Conservation (phyloP, 2,113 vertebrate genomes). For the Tychaedon coryphoeus region DNA sequence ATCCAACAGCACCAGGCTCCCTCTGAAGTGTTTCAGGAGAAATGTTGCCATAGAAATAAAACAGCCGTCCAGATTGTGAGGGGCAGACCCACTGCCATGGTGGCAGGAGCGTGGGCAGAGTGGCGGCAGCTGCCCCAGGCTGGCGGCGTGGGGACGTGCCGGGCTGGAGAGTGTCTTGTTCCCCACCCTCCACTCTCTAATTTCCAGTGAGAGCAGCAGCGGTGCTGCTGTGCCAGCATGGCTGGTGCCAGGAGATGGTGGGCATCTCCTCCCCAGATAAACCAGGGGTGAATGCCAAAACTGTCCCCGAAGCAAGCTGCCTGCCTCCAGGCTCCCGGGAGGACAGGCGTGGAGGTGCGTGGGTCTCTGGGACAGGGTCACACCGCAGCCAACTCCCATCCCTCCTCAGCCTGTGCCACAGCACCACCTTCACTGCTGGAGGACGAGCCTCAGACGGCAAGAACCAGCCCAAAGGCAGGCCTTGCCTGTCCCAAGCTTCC, state of each 20-base stretch:
- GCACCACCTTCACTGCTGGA: not conserved
- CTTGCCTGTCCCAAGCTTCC: not conserved
- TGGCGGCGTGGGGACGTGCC: fast-evolving
- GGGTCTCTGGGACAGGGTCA: not conserved
- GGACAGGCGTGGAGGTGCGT: fast-evolving
- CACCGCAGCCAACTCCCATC: not conserved
- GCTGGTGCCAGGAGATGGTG: not conserved
- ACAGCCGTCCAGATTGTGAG: not conserved
- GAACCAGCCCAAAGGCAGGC: not conserved
- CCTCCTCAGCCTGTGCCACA: fast-evolving
- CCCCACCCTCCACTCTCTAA: not conserved
- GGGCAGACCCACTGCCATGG: not conserved
- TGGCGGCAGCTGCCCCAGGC: not conserved
- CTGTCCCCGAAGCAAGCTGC: not conserved
- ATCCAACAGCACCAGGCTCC: not conserved
- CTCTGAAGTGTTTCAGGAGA: not conserved
- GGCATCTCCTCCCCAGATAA: not conserved
- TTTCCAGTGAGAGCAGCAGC: not conserved
- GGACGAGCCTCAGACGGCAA: not conserved
- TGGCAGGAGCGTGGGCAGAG: not conserved
- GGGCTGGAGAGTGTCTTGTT: not conserved
- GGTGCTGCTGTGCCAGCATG: not conserved
- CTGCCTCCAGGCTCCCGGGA: not conserved
- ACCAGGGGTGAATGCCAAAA: not conserved
- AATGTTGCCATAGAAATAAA: constrained; percentile 64